A percentile compares a stretch with the other conserved stretches of the same genome.
Conservation (phyloP, 2,888 invertebrate species). For the Acanthopleura granulata region DNA sequence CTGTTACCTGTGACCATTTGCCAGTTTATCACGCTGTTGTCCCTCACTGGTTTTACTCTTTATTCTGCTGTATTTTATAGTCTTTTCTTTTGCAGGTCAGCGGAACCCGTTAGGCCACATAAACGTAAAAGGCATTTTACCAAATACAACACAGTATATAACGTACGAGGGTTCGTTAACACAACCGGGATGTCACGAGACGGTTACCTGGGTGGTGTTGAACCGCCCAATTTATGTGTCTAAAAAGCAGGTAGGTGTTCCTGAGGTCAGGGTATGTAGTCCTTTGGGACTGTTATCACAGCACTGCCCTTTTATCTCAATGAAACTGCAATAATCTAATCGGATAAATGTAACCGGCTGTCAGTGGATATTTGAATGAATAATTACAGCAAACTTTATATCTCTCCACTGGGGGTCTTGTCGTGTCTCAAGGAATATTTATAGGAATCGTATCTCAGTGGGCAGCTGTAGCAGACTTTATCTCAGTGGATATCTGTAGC, state of each 20-base stretch:
- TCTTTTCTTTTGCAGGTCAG: slow-evolving; percentile 41
- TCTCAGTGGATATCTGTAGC: too few relatives aligned
- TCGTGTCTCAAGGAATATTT: not conserved
- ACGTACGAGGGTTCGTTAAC: slow-evolving; percentile 27
- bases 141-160: slow-evolving; percentile 23
- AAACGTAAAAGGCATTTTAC: slow-evolving; percentile 34
- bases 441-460: too few relatives aligned
- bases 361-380: too few relatives aligned
- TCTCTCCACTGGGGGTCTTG: not conserved
- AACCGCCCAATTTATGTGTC: slow-evolving; percentile 25
- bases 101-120: slow-evolving; percentile 38
- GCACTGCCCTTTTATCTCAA: too few relatives aligned
- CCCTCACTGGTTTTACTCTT: not conserved
- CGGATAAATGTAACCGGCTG: too few relatives aligned
- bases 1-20: too few relatives aligned
- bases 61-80: not conserved
- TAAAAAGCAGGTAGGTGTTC: slow-evolving; percentile 21
- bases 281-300: too few relatives aligned
- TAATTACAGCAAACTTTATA: not conserved
- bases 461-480: too few relatives aligned
- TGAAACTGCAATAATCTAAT: too few relatives aligned
- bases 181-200: slow-evolving; percentile 26
- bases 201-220: slow-evolving; percentile 25
- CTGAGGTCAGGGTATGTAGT: not conserved
- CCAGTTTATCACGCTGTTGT: not conserved